A percentile compares a stretch with the other conserved stretches of the same genome.
Conservation (phyloP, 1,140 invertebrate genomes). For the Heliothis virescens region DNA sequence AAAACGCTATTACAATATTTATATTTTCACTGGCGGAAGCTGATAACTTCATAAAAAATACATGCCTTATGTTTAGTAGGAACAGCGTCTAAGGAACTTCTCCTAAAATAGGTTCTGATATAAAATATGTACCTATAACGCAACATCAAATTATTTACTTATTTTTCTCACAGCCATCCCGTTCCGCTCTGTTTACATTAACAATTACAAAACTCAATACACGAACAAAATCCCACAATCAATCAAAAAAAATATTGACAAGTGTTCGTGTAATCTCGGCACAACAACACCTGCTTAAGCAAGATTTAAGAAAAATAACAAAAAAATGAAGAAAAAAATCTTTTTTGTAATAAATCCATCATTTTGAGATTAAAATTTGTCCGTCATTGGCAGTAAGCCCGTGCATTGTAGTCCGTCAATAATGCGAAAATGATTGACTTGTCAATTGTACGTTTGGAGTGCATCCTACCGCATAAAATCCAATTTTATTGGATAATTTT, state of each 20-base stretch:
- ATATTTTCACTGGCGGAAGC: too few relatives aligned
- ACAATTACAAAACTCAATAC: conserved; percentile 29
- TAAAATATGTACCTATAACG: too few relatives aligned
- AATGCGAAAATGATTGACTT: conserved; percentile 83
- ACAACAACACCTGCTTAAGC: conserved; percentile 59
- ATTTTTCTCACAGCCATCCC: neutral
- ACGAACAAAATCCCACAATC: conserved; percentile 53
- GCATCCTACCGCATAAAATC: conserved; percentile 70
- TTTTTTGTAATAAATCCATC: conserved; percentile 72
- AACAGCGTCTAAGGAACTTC: too few relatives aligned
- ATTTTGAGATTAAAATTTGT: conserved; percentile 78
- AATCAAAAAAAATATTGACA: conserved; percentile 51
- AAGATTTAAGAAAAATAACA: conserved; percentile 49
- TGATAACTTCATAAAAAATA: too few relatives aligned
- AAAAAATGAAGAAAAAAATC: conserved; percentile 48
- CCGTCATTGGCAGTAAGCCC: conserved; percentile 50
- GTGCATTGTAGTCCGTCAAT: conserved; percentile 58
- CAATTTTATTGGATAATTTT: conserved; percentile 81
- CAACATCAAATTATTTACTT: neutral
- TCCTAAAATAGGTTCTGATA: neutral
- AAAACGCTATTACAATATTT: too few relatives aligned
- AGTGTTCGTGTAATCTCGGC: conserved; percentile 27
- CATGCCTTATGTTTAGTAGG: too few relatives aligned
- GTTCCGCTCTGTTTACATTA: conserved; percentile 21
- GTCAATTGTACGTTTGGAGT: conserved; percentile 70